These are phyloP conservation scores for Micromys minutus DNA, from an alignment of 2,113 vertebrate genomes.

Conservation along the genomic window DNA sequence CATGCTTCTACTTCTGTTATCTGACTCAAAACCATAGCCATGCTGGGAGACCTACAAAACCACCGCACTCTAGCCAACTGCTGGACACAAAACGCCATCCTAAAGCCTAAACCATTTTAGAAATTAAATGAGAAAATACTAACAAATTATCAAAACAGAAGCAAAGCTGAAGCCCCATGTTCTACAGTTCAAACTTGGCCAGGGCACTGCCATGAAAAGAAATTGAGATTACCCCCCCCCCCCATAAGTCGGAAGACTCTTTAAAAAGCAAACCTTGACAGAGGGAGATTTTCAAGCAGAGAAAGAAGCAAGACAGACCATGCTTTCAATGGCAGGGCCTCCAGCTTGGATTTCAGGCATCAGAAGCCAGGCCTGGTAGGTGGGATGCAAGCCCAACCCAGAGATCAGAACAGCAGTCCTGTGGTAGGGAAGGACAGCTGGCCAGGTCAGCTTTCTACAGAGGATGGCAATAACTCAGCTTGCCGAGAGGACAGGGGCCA, in stretches of 20 bases:
- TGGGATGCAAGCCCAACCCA: not conserved
- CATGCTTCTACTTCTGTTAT: not conserved
- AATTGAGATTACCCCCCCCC: not conserved
- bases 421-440: accelerated
- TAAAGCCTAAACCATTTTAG: not conserved
- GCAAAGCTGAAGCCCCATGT: not conserved
- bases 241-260: not conserved
- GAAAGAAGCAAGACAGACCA: not conserved
- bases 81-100: not conserved
- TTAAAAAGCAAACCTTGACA: not conserved
- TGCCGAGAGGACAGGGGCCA: not conserved
- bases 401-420: not conserved
- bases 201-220: not conserved
- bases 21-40: not conserved
- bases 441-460: not conserved
- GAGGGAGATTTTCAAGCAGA: not conserved
- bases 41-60: not conserved
- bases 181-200: not conserved
- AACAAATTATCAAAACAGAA: not conserved
- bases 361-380: not conserved
- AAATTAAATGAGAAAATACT: conserved; percentile 26
- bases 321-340: not conserved
- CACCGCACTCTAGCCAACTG: not conserved
- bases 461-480: not conserved
- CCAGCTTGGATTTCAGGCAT: not conserved